Evolutionary conservation across 2,113 vertebrate species (phyloP).

Genomic region (Cyrtonyx montezumae): DNA sequence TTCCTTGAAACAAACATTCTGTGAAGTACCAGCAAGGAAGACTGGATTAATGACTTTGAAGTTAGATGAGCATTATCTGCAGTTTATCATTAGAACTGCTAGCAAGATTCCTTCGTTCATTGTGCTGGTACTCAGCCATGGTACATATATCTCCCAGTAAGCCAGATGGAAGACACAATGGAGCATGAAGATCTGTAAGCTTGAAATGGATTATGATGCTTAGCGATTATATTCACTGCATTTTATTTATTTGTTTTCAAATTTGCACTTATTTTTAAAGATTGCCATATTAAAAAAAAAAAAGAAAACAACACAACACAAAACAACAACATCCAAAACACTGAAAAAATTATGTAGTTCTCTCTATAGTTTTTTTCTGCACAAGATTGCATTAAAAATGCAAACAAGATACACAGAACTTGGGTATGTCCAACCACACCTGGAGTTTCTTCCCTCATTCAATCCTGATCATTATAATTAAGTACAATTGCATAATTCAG

Average conservation of each 20-base stretch:
- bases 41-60: neutral
- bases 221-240: neutral
- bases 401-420: neutral
- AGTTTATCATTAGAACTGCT: neutral
- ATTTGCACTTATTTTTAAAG: neutral
- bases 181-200: neutral
- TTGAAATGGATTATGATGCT: neutral
- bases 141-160: neutral
- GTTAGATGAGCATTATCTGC: neutral
- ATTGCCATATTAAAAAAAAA: neutral
- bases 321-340: no score
- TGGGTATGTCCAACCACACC: no score
- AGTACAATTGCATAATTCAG: accelerated
- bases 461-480: neutral
- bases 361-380: neutral
- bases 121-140: neutral
- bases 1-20: neutral
- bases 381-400: neutral
- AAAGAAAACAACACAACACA: no score
- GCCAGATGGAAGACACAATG: neutral
- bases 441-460: neutral
- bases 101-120: neutral
- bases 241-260: neutral
- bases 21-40: neutral
- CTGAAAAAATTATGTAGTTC: neutral